Evolutionary conservation across 2,113 vertebrate species (phyloP).

Genomic region (Rhagologus leucostigma): DNA sequence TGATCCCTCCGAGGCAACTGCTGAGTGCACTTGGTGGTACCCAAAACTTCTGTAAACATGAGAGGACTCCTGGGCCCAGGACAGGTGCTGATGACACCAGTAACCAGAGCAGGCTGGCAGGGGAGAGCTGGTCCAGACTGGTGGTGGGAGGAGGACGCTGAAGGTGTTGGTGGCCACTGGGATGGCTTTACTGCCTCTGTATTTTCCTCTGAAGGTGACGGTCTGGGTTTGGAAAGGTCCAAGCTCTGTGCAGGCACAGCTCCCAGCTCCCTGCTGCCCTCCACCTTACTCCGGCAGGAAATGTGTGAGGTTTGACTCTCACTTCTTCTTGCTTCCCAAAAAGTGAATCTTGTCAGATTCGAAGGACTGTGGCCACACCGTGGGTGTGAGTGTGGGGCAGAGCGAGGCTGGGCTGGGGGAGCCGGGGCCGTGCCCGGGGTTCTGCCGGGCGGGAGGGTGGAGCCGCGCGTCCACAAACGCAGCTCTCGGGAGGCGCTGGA

Average conservation of each 20-base stretch:
- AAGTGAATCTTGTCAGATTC: neutral
- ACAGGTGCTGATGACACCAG: neutral
- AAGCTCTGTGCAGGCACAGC: neutral
- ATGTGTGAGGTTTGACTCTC: neutral
- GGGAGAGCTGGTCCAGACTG: neutral
- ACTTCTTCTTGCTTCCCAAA: neutral
- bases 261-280: neutral
- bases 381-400: neutral
- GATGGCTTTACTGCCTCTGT: neutral
- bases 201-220: neutral
- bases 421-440: neutral
- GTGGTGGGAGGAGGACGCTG: neutral
- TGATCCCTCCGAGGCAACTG: neutral
- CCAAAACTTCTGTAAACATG: neutral
- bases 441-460: neutral
- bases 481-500: neutral
- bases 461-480: neutral
- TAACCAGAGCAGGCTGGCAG: neutral
- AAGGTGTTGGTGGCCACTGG: neutral
- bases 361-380: neutral
- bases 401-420: neutral
- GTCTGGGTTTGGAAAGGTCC: neutral
- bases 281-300: accelerated
- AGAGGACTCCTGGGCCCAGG: neutral
- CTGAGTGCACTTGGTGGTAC: neutral